Percentiles rank a stretch among this genome's conserved stretches.
phyloP scores from a whole-genome alignment of 1,140 invertebrate genomes.

The Temnothorax nylanderi region DNA sequence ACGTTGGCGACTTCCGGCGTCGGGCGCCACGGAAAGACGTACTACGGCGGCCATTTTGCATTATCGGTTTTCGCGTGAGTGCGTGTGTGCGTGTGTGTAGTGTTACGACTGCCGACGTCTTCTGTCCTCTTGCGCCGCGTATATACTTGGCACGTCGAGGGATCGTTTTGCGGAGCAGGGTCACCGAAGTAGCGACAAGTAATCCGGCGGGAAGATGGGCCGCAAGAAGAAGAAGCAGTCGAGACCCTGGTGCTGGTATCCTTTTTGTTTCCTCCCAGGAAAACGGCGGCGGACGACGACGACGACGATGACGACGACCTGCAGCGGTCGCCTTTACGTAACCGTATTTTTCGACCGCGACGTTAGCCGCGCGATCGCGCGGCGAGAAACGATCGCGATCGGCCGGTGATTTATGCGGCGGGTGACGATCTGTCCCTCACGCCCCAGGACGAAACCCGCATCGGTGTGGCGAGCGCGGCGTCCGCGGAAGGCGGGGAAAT shows the following conservation, averaged over 20 bases:
- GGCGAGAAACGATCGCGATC: background rate
- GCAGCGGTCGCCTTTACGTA: slow-evolving; percentile 77
- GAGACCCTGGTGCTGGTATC: slow-evolving; percentile 99
- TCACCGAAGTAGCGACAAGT: slow-evolving; percentile 33
- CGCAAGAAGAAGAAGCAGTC: slow-evolving; percentile 99
- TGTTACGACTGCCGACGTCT: slow-evolving; percentile 64
- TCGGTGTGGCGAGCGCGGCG: background rate
- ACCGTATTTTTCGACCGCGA: slow-evolving; percentile 72
- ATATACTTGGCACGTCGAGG: slow-evolving; percentile 57
- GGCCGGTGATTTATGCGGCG: background rate
- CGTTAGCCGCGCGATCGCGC: background rate
- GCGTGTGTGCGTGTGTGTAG: slow-evolving; percentile 61
- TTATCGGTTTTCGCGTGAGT: slow-evolving; percentile 71
- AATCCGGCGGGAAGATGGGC: slow-evolving; percentile 91
- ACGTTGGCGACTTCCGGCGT: slow-evolving; percentile 57
- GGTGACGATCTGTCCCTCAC: background rate
- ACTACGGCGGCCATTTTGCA: slow-evolving; percentile 74
- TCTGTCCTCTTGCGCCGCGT: slow-evolving; percentile 17
- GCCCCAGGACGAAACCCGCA: background rate
- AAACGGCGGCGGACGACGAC: background rate
- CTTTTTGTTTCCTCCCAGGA: slow-evolving; percentile 86
- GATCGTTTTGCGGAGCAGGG: background rate
- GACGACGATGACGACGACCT: too few relatives aligned
- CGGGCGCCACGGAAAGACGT: slow-evolving; percentile 66
- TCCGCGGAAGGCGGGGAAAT: slow-evolving; percentile 43